Conservation (phyloP, 2,797 vertebrate species). For the Rhinogobio ventralis region DNA sequence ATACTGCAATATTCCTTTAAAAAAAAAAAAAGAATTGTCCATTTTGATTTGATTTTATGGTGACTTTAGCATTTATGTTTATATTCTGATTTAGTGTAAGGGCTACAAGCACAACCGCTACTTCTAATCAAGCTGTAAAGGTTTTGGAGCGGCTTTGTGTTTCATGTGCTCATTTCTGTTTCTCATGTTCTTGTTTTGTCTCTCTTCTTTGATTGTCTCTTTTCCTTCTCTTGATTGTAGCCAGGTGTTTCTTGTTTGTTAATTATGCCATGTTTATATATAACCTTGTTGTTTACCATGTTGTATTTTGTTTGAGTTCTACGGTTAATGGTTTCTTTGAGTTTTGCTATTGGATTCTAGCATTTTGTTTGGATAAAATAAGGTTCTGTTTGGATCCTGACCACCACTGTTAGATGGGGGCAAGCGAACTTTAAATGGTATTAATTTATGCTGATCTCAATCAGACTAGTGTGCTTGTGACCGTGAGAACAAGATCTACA, state of each 20-base stretch:
- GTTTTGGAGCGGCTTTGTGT: neutral
- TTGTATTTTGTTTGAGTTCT: neutral
- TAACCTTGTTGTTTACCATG: neutral
- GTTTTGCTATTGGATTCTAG: constrained; percentile 21
- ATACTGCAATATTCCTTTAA: neutral
- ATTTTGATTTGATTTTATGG: neutral
- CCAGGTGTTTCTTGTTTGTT: constrained; percentile 21
- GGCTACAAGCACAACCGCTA: neutral
- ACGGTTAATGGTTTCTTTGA: neutral
- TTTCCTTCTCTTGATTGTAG: neutral
- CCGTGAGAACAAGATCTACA: neutral
- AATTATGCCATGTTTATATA: constrained; percentile 20
- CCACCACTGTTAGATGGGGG: neutral
- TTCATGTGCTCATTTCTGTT: neutral
- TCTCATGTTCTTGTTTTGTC: neutral
- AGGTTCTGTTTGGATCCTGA: neutral
- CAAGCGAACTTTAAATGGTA: neutral
- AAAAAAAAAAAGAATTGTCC: neutral
- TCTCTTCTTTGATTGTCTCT: neutral
- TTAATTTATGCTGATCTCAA: neutral
- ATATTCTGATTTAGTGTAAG: neutral
- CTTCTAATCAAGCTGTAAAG: neutral
- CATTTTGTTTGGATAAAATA: neutral
- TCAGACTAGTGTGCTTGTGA: neutral
- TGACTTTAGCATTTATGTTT: too few relatives aligned